Conservation (phyloP, 1,140 invertebrate species). For the Aphis gossypii region DNA sequence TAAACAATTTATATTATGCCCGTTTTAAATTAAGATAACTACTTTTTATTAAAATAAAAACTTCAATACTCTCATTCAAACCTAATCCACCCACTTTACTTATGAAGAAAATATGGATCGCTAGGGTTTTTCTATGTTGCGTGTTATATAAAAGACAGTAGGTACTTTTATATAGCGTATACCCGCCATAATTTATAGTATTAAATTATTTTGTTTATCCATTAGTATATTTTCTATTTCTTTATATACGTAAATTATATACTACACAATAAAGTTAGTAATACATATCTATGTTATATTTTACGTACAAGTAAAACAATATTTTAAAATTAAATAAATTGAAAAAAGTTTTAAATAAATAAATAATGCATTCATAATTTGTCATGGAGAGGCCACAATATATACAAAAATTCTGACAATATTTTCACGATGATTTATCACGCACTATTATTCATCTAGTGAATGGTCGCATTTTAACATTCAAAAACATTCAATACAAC, state of each 20-base stretch:
- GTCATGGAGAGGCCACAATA: background rate
- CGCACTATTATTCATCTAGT: conserved; percentile 8
- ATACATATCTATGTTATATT: background rate
- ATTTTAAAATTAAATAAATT: conserved; percentile 22
- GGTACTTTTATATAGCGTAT: background rate
- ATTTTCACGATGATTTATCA: background rate
- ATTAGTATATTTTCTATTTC: conserved; percentile 1
- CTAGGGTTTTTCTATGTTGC: background rate
- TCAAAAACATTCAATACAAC: conserved; percentile 23
- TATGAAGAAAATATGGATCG: background rate
- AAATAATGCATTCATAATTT: background rate
- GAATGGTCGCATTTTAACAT: background rate
- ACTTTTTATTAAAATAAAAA: background rate
- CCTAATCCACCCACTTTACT: background rate
- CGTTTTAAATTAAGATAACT: background rate
- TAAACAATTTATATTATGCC: background rate
- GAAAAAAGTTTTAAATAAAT: background rate
- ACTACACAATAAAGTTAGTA: background rate
- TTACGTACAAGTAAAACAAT: background rate
- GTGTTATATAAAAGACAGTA: background rate
- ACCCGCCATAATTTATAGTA: background rate
- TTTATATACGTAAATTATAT: conserved; percentile 2
- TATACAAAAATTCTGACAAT: background rate
- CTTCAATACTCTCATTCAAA: background rate
- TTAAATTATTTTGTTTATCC: conserved; percentile 12